These are phyloP conservation scores for Anolis sagrei DNA, from an alignment of 2,113 vertebrate species.

Conservation along the genomic window DNA sequence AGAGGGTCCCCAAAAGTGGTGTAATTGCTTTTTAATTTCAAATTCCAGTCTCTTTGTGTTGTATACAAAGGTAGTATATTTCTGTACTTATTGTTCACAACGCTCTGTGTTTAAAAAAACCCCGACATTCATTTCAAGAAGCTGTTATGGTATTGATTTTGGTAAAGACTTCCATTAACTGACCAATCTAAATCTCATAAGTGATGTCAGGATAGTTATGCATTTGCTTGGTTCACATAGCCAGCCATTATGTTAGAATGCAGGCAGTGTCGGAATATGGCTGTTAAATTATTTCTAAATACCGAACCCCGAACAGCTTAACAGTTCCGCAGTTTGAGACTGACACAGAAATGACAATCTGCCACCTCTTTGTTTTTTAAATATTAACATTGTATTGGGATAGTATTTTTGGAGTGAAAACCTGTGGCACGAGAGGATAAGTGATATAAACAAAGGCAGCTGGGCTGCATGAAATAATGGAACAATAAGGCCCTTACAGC, in stretches of 20 bases:
- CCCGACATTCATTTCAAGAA: slow-evolving; percentile 82
- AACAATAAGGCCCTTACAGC: slow-evolving; percentile 87
- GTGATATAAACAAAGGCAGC: slow-evolving; percentile 89
- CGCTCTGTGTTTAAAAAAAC: slow-evolving; percentile 77
- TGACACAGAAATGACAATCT: slow-evolving; percentile 86
- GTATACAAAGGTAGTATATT: slow-evolving; percentile 81
- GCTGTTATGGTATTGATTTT: slow-evolving; percentile 88
- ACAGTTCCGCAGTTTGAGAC: slow-evolving; percentile 84
- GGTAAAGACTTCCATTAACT: slow-evolving; percentile 89
- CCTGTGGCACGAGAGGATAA: slow-evolving; percentile 87
- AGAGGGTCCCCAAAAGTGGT: background rate
- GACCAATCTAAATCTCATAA: slow-evolving; percentile 89
- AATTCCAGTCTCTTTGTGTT: slow-evolving; percentile 76
- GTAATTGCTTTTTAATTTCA: slow-evolving; percentile 84
- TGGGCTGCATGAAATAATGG: slow-evolving; percentile 87
- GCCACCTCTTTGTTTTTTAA: slow-evolving; percentile 89
- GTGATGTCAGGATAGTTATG: slow-evolving; percentile 87
- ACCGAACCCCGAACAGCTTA: slow-evolving; percentile 84
- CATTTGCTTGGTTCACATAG: slow-evolving; percentile 83
- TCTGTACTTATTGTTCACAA: slow-evolving; percentile 81
- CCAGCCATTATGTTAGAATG: slow-evolving; percentile 84
- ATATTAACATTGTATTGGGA: slow-evolving; percentile 87
- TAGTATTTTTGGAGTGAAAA: slow-evolving; percentile 86
- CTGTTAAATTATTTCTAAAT: slow-evolving; percentile 90
- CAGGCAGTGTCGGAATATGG: slow-evolving; percentile 82